phyloP scores from a whole-genome alignment of 2,888 invertebrate species.

The Macroteleia sp. region DNA sequence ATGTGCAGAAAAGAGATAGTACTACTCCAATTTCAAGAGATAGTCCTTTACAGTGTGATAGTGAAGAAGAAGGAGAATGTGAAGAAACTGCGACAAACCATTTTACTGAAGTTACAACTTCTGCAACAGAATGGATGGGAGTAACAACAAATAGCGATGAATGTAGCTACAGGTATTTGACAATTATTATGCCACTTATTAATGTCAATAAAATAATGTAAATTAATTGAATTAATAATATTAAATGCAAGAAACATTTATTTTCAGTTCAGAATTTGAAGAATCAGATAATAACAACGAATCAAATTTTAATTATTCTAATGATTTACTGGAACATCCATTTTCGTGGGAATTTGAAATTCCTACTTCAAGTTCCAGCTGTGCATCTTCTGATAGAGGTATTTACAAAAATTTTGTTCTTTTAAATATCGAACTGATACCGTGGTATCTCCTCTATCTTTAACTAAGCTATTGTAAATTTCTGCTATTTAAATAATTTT shows the following conservation, averaged over 20 bases:
- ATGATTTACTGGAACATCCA: conserved; percentile 85
- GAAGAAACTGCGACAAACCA: conserved; percentile 87
- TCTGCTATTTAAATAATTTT: no score
- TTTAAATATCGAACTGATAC: no score
- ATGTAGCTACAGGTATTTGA: conserved; percentile 88
- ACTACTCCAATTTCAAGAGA: conserved; percentile 68
- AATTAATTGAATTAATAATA: no score
- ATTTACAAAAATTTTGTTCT: no score
- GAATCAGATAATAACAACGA: conserved; percentile 84
- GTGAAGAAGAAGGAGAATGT: conserved; percentile 87
- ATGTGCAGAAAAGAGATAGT: no score
- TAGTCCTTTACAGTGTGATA: conserved; percentile 83
- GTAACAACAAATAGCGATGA: conserved; percentile 95
- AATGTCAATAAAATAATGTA: no score
- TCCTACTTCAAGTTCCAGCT: conserved; percentile 89
- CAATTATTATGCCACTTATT: no score
- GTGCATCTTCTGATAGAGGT: conserved; percentile 91
- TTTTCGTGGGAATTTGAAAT: conserved; percentile 88
- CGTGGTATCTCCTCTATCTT: no score
- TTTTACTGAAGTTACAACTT: conserved; percentile 86
- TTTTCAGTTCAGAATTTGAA: conserved; percentile 90
- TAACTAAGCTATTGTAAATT: no score
- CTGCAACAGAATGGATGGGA: conserved; percentile 93
- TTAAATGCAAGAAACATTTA: no score
- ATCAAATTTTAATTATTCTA: conserved; percentile 74